These are phyloP conservation scores for Trematomus bernacchii DNA, from an alignment of 2,797 vertebrate species.

Conservation along the genomic window DNA sequence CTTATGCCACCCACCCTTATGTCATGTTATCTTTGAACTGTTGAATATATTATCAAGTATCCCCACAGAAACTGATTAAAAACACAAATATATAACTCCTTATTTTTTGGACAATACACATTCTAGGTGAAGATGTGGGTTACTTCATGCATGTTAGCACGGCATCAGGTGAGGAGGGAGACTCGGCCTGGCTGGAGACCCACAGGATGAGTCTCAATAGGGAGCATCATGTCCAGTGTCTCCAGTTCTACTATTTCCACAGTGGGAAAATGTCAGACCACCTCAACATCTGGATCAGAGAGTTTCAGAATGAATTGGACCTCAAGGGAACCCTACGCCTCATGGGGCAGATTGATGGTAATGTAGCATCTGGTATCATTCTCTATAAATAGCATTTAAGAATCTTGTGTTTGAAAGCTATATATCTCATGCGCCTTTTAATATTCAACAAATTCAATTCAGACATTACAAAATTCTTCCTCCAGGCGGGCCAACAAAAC, in stretches of 20 bases:
- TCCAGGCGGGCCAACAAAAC: conserved; percentile 65
- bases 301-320: conserved; percentile 76
- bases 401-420: neutral
- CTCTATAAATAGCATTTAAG: neutral
- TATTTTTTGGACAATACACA: neutral
- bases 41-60: neutral
- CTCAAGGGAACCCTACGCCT: conserved; percentile 20
- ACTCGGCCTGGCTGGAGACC: conserved; percentile 84
- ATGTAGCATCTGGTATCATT: conserved; percentile 10
- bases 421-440: too few relatives aligned
- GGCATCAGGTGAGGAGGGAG: conserved; percentile 58
- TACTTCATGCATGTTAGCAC: conserved; percentile 90
- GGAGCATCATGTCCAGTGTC: conserved; percentile 85
- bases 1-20: too few relatives aligned
- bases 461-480: neutral
- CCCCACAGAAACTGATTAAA: too few relatives aligned
- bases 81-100: neutral
- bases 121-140: conserved; percentile 56
- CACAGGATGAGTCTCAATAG: conserved; percentile 82
- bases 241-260: conserved; percentile 91
- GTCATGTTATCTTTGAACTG: neutral
- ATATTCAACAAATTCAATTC: too few relatives aligned
- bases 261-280: conserved; percentile 79
- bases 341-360: conserved; percentile 64
- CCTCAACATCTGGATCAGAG: conserved; percentile 86